Percentiles rank a stretch among this genome's conserved stretches.
Evolutionary conservation across 2,888 invertebrate genomes (phyloP).

Genomic region (Ormyrus labotus): DNA sequence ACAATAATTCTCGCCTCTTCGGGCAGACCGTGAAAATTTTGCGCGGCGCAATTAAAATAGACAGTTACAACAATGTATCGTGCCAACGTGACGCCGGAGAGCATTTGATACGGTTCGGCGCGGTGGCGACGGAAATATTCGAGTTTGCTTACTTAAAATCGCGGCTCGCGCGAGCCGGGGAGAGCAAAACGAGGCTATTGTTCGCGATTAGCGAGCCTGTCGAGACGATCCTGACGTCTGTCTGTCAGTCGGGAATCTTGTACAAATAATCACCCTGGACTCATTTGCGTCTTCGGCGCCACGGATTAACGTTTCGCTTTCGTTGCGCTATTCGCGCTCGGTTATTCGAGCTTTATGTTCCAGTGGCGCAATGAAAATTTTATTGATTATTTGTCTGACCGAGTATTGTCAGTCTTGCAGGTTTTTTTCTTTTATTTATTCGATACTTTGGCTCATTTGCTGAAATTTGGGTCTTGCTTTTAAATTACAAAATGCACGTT

Average conservation of each 20-base stretch:
- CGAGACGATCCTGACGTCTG: conserved; percentile 37
- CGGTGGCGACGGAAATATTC: conserved; percentile 2
- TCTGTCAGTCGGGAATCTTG: conserved; percentile 32
- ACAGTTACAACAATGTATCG: too few relatives aligned
- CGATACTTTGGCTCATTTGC: too few relatives aligned
- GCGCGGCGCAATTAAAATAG: too few relatives aligned
- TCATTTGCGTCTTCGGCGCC: not conserved
- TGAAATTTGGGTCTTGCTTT: too few relatives aligned
- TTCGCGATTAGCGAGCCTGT: conserved; percentile 32
- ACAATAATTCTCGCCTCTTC: too few relatives aligned
- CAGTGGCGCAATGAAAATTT: not conserved
- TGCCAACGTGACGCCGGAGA: too few relatives aligned
- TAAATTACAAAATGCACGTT: too few relatives aligned
- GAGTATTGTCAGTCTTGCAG: too few relatives aligned
- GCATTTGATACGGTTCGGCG: not conserved
- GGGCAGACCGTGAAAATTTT: too few relatives aligned
- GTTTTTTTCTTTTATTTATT: too few relatives aligned
- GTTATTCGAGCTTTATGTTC: not conserved
- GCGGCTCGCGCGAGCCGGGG: too few relatives aligned
- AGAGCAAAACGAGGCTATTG: conserved; percentile 43
- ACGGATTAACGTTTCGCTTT: not conserved
- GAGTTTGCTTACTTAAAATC: conserved; percentile 29
- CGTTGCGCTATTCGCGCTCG: conserved; percentile 16
- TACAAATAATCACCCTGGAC: conserved; percentile 39
- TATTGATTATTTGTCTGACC: too few relatives aligned